These are phyloP conservation scores for Drusus annulatus DNA, from an alignment of 1,140 invertebrate species.

Conservation along the genomic window DNA sequence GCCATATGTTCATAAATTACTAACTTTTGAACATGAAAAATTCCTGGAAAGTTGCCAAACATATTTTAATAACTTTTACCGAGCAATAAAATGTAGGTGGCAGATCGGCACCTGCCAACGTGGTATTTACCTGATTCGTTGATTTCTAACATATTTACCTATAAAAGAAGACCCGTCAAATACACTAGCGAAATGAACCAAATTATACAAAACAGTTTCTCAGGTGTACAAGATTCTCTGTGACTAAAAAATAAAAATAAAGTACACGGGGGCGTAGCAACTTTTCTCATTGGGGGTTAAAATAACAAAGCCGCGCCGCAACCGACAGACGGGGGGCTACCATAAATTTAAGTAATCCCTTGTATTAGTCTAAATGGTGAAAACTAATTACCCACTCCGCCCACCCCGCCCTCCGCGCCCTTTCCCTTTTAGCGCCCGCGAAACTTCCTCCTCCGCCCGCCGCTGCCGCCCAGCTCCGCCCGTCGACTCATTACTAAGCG, in stretches of 20 bases:
- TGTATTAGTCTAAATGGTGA: constrained; percentile 56
- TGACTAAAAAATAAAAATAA: constrained; percentile 30
- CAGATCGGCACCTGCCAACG: no score
- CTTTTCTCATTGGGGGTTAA: constrained; percentile 44
- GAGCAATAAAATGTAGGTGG: no score
- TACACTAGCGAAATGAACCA: not conserved
- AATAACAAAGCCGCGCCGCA: constrained; percentile 50
- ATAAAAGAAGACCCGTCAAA: no score
- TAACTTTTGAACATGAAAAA: no score
- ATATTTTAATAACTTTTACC: no score
- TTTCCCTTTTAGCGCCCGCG: constrained; percentile 18
- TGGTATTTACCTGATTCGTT: not conserved
- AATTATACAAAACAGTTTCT: not conserved
- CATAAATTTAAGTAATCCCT: constrained; percentile 54
- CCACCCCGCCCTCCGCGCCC: constrained; percentile 3
- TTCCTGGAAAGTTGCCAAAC: no score
- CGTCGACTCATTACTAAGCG: not conserved
- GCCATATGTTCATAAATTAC: no score
- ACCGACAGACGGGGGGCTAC: constrained; percentile 34
- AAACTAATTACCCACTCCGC: constrained; percentile 52
- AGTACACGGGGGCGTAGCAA: constrained; percentile 30
- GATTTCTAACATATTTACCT: no score
- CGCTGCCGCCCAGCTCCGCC: not conserved
- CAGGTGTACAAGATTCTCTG: constrained; percentile 28
- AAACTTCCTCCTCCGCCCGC: not conserved